Conservation (phyloP, 2,888 invertebrate species). For the Watsonalla binaria region DNA sequence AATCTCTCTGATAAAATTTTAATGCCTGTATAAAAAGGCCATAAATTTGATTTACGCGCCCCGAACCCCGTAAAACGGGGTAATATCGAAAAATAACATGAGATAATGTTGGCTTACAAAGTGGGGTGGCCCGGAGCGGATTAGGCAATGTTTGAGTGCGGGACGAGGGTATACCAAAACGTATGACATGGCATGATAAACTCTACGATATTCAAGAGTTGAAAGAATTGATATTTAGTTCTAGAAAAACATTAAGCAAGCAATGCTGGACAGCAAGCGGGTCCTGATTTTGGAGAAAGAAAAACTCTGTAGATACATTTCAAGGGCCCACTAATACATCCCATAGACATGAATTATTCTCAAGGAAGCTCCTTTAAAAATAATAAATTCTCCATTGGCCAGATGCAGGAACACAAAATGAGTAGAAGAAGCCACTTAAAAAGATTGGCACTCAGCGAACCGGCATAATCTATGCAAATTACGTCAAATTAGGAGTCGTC, state of each 20-base stretch:
- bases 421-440: constrained; percentile 76
- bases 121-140: constrained; percentile 47
- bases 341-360: constrained; percentile 42
- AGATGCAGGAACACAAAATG: constrained; percentile 67
- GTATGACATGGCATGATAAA: background rate
- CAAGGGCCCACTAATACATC: constrained; percentile 7
- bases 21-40: constrained; percentile 75
- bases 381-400: constrained; percentile 68
- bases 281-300: too few species aligned
- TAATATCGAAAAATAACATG: constrained; percentile 76
- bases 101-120: constrained; percentile 72
- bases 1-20: constrained; percentile 75
- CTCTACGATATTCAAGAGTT: background rate
- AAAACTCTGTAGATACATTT: too few species aligned
- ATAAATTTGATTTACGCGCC: constrained; percentile 77
- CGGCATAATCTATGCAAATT: constrained; percentile 79
- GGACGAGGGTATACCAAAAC: constrained; percentile 19
- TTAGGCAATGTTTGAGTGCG: constrained; percentile 53
- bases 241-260: too few species aligned
- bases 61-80: constrained; percentile 65
- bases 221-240: too few species aligned
- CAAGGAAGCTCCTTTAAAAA: constrained; percentile 47
- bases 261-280: background rate
- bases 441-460: constrained; percentile 78
- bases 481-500: constrained; percentile 77